Base-by-base conservation (phyloP, 2,113 vertebrate species). In the Elgaria multicarinata region DNA sequence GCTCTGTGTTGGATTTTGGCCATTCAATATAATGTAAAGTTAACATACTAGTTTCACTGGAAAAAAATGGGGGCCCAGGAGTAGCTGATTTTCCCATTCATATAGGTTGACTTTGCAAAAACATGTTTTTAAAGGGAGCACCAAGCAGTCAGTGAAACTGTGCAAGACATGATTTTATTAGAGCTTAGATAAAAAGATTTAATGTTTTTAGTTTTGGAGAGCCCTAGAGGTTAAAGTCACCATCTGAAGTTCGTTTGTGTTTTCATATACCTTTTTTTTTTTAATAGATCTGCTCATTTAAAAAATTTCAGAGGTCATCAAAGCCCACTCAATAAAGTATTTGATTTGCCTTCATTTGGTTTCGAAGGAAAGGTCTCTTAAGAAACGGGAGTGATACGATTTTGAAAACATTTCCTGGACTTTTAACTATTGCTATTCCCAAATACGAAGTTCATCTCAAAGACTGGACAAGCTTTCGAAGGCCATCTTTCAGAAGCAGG, bases 161-260 rank as follows among this genome's bases (percentile, higher is more conserved):
- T 16, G 80, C 87, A 89, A 94, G 95, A 95, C 91, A 95, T 90
- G 92, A 96, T 94, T 96, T 97, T 97, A 96, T 97, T 97, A 95
- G 95, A 97, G 91, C 96, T 96, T 90, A 93, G 92, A 95, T 93
- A 87, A 93, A 95, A 97, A 97, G 96, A 96, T 95, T 94, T 95
- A 96, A 95, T 94, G 94, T 71, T 93, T 95, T 92, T 91, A 92
- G 92, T 96, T 92, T 95, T 69, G 0, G n/a, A 91, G 94, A 96
- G 90, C 93, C 94, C 91, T 91, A 92, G 91, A 97, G 96, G 97
- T 96, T 97, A 97, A 96, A 96, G 83, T 94, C 87, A 1, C 96
- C 96, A 97, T 97, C 96, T 97, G 97, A 98, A 98, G 88, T 96
- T 97, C 93, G 96, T 97, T 98, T 97, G 95, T 92, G 85, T 95